Conservation (phyloP, 2,888 invertebrate genomes). For the Dynastes grantii region DNA sequence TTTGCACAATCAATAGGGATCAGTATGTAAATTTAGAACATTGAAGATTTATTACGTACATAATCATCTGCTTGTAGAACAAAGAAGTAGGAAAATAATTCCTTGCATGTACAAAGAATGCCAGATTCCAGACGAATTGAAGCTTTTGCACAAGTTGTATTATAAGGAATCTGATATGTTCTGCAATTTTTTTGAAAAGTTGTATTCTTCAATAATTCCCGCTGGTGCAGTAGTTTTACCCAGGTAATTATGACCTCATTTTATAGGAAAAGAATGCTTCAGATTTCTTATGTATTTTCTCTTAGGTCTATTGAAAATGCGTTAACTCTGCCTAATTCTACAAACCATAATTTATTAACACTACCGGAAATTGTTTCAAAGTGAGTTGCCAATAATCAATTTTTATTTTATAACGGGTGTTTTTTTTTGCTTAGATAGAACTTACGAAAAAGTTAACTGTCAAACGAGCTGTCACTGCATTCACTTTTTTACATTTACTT, state of each 20-base stretch:
- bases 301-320: slow-evolving; percentile 15
- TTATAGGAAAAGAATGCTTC: neutral
- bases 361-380: slow-evolving; percentile 9
- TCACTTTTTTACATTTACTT: too few species aligned
- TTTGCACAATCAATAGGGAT: slow-evolving; percentile 88
- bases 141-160: slow-evolving; percentile 78
- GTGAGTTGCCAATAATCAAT: neutral
- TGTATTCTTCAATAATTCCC: slow-evolving; percentile 73
- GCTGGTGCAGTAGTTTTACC: slow-evolving; percentile 51
- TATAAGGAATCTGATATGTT: slow-evolving; percentile 70
- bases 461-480: too few species aligned
- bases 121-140: slow-evolving; percentile 77
- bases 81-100: slow-evolving; percentile 73
- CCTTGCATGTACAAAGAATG: slow-evolving; percentile 83
- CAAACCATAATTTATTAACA: slow-evolving; percentile 3
- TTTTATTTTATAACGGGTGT: too few species aligned
- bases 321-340: neutral
- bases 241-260: neutral
- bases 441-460: too few species aligned
- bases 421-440: too few species aligned
- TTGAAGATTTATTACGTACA: slow-evolving; percentile 16
- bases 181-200: slow-evolving; percentile 82
- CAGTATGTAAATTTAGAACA: slow-evolving; percentile 72
- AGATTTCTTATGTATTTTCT: slow-evolving; percentile 48
- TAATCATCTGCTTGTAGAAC: slow-evolving; percentile 63